phyloP scores from a whole-genome alignment of 2,888 invertebrate species.

The Plutella xylostella region DNA sequence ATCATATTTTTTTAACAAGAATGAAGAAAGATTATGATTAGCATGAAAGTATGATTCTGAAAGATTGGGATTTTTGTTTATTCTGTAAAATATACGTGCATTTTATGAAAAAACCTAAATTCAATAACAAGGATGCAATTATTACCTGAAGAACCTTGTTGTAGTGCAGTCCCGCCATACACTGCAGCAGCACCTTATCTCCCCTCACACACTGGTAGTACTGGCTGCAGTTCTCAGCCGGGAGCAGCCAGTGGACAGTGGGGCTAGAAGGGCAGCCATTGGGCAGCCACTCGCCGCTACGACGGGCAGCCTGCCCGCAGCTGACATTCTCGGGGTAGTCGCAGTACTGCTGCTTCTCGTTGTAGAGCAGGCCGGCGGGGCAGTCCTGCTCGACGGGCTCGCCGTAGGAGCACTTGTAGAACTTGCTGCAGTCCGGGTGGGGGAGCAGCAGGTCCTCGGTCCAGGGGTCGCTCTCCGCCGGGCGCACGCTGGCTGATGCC shows the following conservation, averaged over 20 bases:
- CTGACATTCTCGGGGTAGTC: constrained; percentile 73
- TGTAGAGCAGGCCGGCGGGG: constrained; percentile 67
- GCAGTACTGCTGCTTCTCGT: constrained; percentile 62
- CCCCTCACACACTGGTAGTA: constrained; percentile 56
- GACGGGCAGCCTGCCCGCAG: constrained; percentile 44
- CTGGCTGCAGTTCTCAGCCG: constrained; percentile 36
- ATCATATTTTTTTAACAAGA: too few relatives aligned
- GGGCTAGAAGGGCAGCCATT: constrained; percentile 49
- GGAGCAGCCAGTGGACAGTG: constrained; percentile 41
- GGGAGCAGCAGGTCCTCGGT: constrained; percentile 61
- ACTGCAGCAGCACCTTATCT: constrained; percentile 26
- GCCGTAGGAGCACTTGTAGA: constrained; percentile 76
- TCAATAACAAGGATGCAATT: too few relatives aligned
- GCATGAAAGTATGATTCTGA: too few relatives aligned
- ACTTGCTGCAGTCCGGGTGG: constrained; percentile 70
- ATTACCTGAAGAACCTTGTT: constrained; percentile 38
- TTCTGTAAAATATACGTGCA: too few relatives aligned
- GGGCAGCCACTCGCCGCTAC: constrained; percentile 25
- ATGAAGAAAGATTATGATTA: too few relatives aligned
- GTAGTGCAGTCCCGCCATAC: constrained; percentile 34
- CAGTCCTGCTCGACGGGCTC: constrained; percentile 69
- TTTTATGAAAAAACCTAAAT: too few relatives aligned
- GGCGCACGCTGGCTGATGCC: constrained; percentile 30
- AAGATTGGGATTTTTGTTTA: too few relatives aligned
- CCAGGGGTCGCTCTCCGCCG: constrained; percentile 34